phyloP scores from a whole-genome alignment of 2,888 invertebrate species.

The Limnephilus marmoratus region DNA sequence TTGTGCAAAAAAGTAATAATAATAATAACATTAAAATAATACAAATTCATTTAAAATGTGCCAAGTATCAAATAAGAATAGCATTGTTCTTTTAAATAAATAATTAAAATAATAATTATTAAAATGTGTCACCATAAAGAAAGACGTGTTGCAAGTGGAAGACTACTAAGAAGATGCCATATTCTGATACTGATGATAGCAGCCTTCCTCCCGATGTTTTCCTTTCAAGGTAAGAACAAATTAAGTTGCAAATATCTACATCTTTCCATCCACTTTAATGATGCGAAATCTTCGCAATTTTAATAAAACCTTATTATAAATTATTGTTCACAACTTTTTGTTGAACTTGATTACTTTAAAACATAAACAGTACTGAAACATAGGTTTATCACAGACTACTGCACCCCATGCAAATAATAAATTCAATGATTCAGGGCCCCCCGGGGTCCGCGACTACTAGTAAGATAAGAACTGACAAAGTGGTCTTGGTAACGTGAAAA shows the following conservation, averaged over 20 bases:
- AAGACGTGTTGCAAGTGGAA: conserved; percentile 41
- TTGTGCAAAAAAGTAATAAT: not conserved
- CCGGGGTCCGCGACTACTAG: not conserved
- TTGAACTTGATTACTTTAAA: too few species aligned
- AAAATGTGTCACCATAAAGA: conserved; percentile 50
- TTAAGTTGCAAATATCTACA: not conserved
- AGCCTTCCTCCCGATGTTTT: conserved; percentile 58
- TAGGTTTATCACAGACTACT: not conserved
- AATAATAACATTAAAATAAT: not conserved
- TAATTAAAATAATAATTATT: not conserved
- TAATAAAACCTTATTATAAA: too few species aligned
- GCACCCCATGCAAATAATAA: not conserved
- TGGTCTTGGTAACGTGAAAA: not conserved
- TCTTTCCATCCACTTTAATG: not conserved
- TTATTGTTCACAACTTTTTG: too few species aligned
- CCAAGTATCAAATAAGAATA: not conserved
- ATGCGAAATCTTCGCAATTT: not conserved
- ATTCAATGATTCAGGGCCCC: too few species aligned
- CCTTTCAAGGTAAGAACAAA: conserved; percentile 60
- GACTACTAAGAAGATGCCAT: conserved; percentile 55
- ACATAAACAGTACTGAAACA: not conserved
- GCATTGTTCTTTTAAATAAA: not conserved
- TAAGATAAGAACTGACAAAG: not conserved
- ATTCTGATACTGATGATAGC: conserved; percentile 55
- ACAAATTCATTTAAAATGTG: conserved; percentile 4